Percentiles rank a stretch among this genome's conserved stretches.
These are phyloP conservation scores for Vannuccia rotundouncinata DNA, from an alignment of 2,888 invertebrate genomes.

Conservation along the genomic window DNA sequence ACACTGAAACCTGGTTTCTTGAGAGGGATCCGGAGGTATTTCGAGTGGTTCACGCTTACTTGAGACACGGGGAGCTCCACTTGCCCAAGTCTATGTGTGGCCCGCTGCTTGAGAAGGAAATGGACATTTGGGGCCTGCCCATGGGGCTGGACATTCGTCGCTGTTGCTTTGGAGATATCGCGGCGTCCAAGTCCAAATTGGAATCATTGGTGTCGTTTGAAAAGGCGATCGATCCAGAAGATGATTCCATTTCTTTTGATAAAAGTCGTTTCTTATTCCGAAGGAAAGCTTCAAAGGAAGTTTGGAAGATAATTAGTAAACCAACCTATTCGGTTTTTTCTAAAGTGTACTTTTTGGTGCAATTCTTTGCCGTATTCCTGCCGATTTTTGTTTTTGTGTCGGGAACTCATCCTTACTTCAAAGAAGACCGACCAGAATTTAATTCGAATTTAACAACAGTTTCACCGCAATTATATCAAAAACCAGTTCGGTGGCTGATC, in stretches of 20 bases:
- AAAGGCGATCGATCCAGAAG: background rate
- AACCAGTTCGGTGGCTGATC: background rate
- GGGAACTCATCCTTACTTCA: background rate
- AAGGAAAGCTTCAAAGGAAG: background rate
- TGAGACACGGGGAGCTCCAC: constrained; percentile 12
- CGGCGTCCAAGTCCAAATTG: constrained; percentile 25
- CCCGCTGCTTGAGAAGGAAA: constrained; percentile 16
- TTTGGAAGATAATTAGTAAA: background rate
- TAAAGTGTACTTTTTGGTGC: background rate
- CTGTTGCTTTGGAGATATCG: constrained; percentile 23
- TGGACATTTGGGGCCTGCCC: constrained; percentile 27
- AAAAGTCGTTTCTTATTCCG: background rate
- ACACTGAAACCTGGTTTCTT: background rate
- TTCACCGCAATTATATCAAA: background rate
- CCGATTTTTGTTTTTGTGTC: background rate
- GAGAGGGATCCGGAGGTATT: background rate
- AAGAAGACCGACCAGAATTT: background rate
- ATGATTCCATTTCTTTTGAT: background rate
- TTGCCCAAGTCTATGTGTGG: constrained; percentile 23
- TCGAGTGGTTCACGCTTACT: constrained; percentile 14
- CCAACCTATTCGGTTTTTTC: background rate
- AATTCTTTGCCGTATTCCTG: background rate
- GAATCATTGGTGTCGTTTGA: constrained; percentile 13
- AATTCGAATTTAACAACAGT: background rate
- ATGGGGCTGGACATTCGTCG: constrained; percentile 24